Evolutionary conservation across 23 tunicate genomes (phyloP), one percentile per base, ranked within the genome.

Genomic region (Halocynthia roretzi): DNA sequence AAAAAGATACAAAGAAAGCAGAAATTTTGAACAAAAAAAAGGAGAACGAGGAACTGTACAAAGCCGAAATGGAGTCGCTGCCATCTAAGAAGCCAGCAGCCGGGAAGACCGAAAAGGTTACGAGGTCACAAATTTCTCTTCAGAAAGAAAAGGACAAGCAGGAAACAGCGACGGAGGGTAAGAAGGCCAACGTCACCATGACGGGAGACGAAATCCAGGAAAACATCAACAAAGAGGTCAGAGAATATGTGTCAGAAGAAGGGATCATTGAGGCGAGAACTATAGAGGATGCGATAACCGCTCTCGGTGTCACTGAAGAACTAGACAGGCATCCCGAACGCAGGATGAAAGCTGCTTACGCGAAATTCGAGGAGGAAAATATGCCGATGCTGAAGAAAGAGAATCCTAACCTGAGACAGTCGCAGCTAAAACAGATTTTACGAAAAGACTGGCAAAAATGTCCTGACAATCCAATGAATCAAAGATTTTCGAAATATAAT

Each of bases 391-490:
- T 87, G 54, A 94, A 94, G 77, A 80, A 80, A 66, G 87, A 83
- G 56, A 83, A 94, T 57, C 98, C 98, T 17, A 51, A 67, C 56
- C 51, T 94, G 57, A 72, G 85, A 80, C 9, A 76, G 77, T 94
- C 98, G 8, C 98, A 94, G 62, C 70, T 94, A 56, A 67, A 80
- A 17, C 89, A 94, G 72, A 63, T 83, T 57, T 62, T 94, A 48
- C 65, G 61, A 53, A 94, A 94, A 67, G 84, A 84, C 18, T 94
- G 98, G 98, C 89, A 87, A 62, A 94, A 94, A 84, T 94, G 90
- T 12, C 98, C 98, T 5, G 98, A 94, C 75, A 94, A 94, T 81
- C 98, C 98, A 5, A 60, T 94, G 66, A 94, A 94, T 72, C 95
- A 87, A 23, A 53, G 78, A 10, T 74, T 74, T 74, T 8, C 56